These are phyloP conservation scores for Euleptes europaea DNA, from an alignment of 2,113 vertebrate species.

Conservation along the genomic window DNA sequence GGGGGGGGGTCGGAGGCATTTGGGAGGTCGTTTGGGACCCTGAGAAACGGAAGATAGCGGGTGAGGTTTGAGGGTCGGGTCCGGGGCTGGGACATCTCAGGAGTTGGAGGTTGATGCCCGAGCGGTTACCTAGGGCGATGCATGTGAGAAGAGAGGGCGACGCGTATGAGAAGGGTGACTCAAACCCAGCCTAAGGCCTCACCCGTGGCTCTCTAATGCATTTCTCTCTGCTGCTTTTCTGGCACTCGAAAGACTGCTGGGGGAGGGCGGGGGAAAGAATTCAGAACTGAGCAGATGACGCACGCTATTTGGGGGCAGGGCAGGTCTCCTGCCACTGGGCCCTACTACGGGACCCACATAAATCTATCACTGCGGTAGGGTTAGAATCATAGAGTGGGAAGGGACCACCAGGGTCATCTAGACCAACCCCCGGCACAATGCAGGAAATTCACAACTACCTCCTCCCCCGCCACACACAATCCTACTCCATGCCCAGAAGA, in stretches of 20 bases:
- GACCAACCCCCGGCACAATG: too few species aligned
- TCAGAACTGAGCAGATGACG: neutral
- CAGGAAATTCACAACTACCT: too few species aligned
- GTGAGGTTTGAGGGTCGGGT: neutral
- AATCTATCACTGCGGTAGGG: neutral
- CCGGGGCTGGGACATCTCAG: neutral
- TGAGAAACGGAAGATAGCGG: neutral
- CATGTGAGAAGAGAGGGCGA: too few species aligned
- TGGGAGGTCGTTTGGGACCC: neutral
- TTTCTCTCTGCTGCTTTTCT: neutral
- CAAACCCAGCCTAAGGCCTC: neutral
- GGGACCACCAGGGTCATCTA: too few species aligned
- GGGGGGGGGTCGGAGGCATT: neutral
- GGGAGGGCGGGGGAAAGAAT: neutral
- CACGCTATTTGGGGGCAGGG: neutral
- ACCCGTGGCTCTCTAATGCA: neutral
- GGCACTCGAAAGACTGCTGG: neutral
- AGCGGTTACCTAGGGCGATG: too few species aligned
- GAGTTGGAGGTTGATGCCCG: neutral
- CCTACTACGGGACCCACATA: too few species aligned
- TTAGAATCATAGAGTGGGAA: too few species aligned
- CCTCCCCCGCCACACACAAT: too few species aligned
- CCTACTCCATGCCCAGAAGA: too few species aligned
- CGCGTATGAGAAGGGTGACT: neutral
- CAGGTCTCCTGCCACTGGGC: too few species aligned